Evolutionary conservation across 2,888 invertebrate genomes (phyloP), one percentile per base, ranked within the genome.

Genomic region (Scaptomyza caliginosa): DNA sequence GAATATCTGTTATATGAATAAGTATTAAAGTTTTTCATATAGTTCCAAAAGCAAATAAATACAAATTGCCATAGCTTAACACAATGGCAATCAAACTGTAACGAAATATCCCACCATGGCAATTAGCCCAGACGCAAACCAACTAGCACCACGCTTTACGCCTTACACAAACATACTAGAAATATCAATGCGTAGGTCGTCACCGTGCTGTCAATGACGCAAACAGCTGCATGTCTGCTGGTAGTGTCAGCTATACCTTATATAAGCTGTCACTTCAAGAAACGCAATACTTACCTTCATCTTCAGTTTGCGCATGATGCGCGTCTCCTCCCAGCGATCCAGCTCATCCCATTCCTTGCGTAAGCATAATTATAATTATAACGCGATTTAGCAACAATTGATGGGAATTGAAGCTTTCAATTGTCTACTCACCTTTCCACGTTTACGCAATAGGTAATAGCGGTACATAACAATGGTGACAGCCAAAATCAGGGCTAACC

Each of bases 401-500:
- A 11, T 48, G 1, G 1, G 3, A 42, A n/a, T 28, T 17, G 10
- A 2, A 7, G 11, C 3, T 13, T 11, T 23, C 1, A 3, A 21
- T 1, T 28, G 6, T 19, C 10, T 11, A 64, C 72, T 74, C 17
- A 72, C 93, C 83, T 93, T 93, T 19, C 93, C 92, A 57, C 93
- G 93, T 42, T 92, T 92, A 42, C 93, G 92, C 4, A 92, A 88
- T 23, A 93, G 92, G 89, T 94, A 94, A 86, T 94, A 94, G 30
- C 94, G 93, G 86, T 94, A 94, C 74, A 94, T 92, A 28, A 95
- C 93, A 57, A 94, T 91, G 4, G 94, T 94, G 87, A 94, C 93
- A 10, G 94, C 94, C 30, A 94, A 92, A 55, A 94, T 89, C 23
- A 94, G 90, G 1, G 94, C 94, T 64, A 94, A 90, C 5, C 94